phyloP scores from a whole-genome alignment of 2,113 vertebrate species.

The Natator depressus region DNA sequence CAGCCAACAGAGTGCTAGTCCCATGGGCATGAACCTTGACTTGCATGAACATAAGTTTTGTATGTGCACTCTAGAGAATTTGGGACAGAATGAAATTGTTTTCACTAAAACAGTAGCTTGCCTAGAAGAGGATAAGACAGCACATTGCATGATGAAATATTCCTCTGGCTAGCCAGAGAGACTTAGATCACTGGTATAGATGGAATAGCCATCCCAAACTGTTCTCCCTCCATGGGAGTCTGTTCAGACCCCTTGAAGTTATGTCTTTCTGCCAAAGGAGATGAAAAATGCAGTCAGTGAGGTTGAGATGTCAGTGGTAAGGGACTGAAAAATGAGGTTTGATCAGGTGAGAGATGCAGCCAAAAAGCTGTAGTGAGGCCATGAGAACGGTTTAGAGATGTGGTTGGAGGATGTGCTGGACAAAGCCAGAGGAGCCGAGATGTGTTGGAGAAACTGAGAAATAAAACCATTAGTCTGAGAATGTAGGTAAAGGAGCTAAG shows the following conservation, averaged over 20 bases:
- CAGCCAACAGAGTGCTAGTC: not conserved
- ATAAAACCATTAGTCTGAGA: not conserved
- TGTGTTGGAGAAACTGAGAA: not conserved
- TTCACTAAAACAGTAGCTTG: not conserved
- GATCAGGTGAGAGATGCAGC: not conserved
- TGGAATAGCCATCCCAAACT: not conserved
- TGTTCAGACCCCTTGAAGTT: slow-evolving; percentile 33
- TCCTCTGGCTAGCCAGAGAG: not conserved
- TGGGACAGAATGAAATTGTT: not conserved
- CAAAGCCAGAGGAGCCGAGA: not conserved
- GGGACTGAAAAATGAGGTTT: slow-evolving; percentile 50
- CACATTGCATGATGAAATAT: not conserved
- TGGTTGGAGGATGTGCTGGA: not conserved
- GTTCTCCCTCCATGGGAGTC: not conserved
- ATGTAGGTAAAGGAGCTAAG: rapidly evolving
- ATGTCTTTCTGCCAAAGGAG: slow-evolving; percentile 30
- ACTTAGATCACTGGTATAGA: not conserved
- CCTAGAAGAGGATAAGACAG: not conserved
- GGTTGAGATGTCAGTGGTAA: not conserved
- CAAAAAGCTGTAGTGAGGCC: not conserved
- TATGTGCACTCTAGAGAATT: not conserved
- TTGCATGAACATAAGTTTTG: not conserved
- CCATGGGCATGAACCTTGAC: not conserved
- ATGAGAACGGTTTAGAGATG: not conserved
- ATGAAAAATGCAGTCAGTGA: slow-evolving; percentile 21